These are phyloP conservation scores for Anastatus disparis DNA, from an alignment of 1,140 invertebrate species.

Conservation along the genomic window DNA sequence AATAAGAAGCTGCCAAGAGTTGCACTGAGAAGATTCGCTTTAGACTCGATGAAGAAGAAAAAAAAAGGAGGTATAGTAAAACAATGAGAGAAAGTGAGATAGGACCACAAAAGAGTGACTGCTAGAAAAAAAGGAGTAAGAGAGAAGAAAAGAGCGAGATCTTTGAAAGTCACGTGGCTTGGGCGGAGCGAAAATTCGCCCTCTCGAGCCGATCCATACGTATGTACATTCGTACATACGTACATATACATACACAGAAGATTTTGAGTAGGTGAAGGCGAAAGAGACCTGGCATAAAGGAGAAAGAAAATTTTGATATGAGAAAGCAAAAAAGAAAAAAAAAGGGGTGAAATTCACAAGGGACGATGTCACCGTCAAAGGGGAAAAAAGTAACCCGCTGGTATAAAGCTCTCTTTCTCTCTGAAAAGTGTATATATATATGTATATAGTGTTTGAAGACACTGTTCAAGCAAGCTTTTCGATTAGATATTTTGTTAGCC, in stretches of 20 bases:
- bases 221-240: slow-evolving; percentile 5
- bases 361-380: slow-evolving; percentile 15
- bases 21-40: neutral
- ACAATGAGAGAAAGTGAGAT: neutral
- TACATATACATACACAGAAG: no score
- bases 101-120: slow-evolving; percentile 3
- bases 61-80: neutral
- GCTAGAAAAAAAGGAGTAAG: slow-evolving; percentile 26
- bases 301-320: neutral
- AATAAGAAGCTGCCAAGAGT: no score
- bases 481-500: slow-evolving; percentile 34
- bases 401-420: neutral
- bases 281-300: no score
- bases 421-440: no score
- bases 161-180: slow-evolving; percentile 53
- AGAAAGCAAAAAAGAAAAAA: slow-evolving; percentile 14
- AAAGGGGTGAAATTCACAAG: slow-evolving; percentile 29
- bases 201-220: slow-evolving; percentile 27
- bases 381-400: slow-evolving; percentile 10
- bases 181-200: slow-evolving; percentile 56
- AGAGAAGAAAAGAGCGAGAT: slow-evolving; percentile 34
- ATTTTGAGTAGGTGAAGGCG: no score
- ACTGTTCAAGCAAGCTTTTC: neutral
- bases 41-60: neutral
- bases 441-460: no score